These are phyloP conservation scores for Troides oblongomaculatus DNA, from an alignment of 2,888 invertebrate genomes.

Conservation along the genomic window DNA sequence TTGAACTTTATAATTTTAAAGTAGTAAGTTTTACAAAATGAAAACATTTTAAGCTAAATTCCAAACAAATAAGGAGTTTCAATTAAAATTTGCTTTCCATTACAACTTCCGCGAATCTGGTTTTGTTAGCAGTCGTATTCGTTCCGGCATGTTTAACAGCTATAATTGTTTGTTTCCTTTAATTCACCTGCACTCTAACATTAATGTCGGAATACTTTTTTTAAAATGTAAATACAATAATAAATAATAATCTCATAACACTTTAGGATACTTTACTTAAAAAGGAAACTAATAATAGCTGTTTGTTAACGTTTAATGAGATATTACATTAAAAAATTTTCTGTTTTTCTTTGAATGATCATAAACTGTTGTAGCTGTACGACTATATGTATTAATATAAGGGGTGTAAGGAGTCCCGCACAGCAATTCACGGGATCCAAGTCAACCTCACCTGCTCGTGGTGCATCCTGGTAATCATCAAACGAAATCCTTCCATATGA, in stretches of 20 bases:
- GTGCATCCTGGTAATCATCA: no score
- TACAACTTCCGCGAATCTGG: not conserved
- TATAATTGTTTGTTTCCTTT: not conserved
- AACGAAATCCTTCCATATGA: no score
- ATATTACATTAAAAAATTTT: no score
- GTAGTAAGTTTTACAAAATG: not conserved
- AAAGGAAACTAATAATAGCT: no score
- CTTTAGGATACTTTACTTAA: no score
- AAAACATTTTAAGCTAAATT: conserved; percentile 2
- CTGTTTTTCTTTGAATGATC: no score
- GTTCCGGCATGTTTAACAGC: not conserved
- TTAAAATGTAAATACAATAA: not conserved
- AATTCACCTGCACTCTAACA: not conserved
- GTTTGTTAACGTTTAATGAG: no score
- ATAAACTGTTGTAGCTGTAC: no score
- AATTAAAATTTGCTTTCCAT: conserved; percentile 12
- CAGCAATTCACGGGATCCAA: no score
- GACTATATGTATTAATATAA: no score
- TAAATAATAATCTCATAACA: not conserved
- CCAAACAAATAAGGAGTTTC: conserved; percentile 6
- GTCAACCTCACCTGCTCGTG: no score
- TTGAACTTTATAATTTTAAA: not conserved
- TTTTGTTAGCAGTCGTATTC: conserved; percentile 1
- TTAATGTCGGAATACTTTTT: not conserved
- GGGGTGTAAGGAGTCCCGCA: no score